phyloP scores from a whole-genome alignment of 1,140 invertebrate species.

The Drosophila trapezifrons region DNA sequence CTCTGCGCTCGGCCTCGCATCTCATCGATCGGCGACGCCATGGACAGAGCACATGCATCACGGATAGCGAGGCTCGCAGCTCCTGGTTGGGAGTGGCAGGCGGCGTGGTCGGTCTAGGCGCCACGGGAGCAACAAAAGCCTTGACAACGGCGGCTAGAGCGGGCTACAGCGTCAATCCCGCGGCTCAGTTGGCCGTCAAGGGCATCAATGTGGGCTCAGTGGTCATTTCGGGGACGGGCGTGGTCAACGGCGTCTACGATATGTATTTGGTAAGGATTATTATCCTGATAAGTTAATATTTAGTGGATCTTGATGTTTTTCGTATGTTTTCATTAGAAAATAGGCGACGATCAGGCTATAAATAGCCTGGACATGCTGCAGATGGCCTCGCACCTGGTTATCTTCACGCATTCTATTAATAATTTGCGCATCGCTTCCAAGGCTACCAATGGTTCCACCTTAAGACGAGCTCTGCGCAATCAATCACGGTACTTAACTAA shows the following conservation, averaged over 20 bases:
- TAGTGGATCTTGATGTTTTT: too few species aligned
- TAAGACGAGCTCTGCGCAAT: constrained; percentile 45
- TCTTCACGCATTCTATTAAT: constrained; percentile 76
- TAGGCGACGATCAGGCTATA: constrained; percentile 61
- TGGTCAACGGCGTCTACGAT: constrained; percentile 66
- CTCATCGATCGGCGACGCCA: constrained; percentile 65
- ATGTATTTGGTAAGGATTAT: constrained; percentile 54
- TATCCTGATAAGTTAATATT: not conserved
- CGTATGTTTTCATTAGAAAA: constrained; percentile 20
- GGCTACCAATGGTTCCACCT: constrained; percentile 51
- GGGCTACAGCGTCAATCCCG: constrained; percentile 39
- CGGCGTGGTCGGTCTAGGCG: constrained; percentile 66
- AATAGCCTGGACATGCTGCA: constrained; percentile 63
- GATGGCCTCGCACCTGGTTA: constrained; percentile 64
- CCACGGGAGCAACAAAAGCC: constrained; percentile 63
- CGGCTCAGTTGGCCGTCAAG: constrained; percentile 55
- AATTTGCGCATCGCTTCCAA: constrained; percentile 70
- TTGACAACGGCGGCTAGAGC: constrained; percentile 27
- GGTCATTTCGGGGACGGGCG: constrained; percentile 66
- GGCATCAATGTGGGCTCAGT: constrained; percentile 70
- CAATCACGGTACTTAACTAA: constrained; percentile 37
- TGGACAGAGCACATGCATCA: constrained; percentile 56
- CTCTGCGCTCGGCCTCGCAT: constrained; percentile 53
- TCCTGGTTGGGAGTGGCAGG: constrained; percentile 75
- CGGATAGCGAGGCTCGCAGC: constrained; percentile 64